Conservation (phyloP, 2,797 vertebrate genomes). For the Melanotaenia nigrans region DNA sequence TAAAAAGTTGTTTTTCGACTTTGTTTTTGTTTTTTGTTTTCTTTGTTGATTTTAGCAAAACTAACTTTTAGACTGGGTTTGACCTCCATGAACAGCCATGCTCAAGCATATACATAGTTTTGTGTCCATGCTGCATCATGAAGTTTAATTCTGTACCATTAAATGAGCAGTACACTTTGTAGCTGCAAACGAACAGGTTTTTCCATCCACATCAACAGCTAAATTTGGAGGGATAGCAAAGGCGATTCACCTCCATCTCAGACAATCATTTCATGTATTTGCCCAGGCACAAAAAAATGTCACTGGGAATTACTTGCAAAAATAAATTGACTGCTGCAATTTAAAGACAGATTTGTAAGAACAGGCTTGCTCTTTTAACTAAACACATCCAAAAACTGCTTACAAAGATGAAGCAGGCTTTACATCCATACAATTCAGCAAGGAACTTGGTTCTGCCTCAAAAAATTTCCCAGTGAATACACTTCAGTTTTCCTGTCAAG, state of each 20-base stretch:
- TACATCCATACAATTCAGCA: not conserved
- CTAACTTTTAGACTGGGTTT: constrained; percentile 20
- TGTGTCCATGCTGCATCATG: not conserved
- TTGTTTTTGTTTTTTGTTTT: not conserved
- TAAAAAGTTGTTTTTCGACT: not conserved
- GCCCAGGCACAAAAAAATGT: constrained; percentile 1
- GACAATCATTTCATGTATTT: constrained; percentile 15
- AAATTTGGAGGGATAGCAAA: constrained; percentile 13
- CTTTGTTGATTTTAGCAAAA: constrained; percentile 1
- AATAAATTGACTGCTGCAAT: constrained; percentile 3
- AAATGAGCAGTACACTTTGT: not conserved
- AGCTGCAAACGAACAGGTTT: not conserved
- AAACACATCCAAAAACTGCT: not conserved
- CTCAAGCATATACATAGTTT: not conserved
- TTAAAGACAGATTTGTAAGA: constrained; percentile 8
- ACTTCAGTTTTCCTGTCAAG: not conserved
- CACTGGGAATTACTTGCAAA: not conserved
- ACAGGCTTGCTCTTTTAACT: not conserved
- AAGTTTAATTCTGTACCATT: not conserved
- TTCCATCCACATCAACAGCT: not conserved
- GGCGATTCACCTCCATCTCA: constrained; percentile 21
- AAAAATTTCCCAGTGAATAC: constrained; percentile 1
- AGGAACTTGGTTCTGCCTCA: not conserved
- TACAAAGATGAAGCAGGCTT: not conserved
- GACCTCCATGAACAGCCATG: not conserved